Evolutionary conservation across 2,888 invertebrate species (phyloP).

Genomic region (Antheraea assamensis): DNA sequence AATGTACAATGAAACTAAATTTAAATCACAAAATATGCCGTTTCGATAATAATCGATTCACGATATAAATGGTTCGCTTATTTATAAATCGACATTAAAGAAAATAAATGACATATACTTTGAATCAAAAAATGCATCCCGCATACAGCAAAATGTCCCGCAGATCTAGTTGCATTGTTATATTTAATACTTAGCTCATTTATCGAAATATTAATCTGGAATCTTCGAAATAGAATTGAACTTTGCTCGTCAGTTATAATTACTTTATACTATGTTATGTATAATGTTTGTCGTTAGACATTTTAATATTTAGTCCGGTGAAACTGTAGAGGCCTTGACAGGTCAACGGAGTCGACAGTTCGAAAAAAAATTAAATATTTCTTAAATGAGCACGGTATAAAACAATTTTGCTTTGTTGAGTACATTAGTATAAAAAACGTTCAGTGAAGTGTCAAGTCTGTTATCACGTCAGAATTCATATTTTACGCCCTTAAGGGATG

Average conservation of each 20-base stretch:
- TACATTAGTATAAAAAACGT: conserved; percentile 59
- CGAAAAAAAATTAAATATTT: neutral
- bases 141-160: conserved; percentile 33
- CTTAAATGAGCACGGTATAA: conserved; percentile 61
- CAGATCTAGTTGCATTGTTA: conserved; percentile 48
- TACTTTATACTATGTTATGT: no score
- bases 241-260: neutral
- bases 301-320: no score
- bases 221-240: neutral
- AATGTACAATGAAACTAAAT: no score
- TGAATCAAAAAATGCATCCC: conserved; percentile 50
- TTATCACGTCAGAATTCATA: conserved; percentile 40
- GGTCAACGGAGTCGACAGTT: no score
- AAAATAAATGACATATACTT: conserved; percentile 21
- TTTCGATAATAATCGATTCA: no score
- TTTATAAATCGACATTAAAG: neutral
- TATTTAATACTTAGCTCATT: conserved; percentile 68
- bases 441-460: conserved; percentile 48
- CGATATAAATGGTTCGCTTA: no score
- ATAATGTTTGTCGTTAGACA: no score
- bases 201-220: conserved; percentile 23
- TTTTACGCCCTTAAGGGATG: conserved; percentile 44
- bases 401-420: conserved; percentile 58
- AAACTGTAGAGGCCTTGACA: no score
- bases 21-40: no score